Evolutionary conservation across 2,888 invertebrate genomes (phyloP).

Genomic region (Lissonota sp.): DNA sequence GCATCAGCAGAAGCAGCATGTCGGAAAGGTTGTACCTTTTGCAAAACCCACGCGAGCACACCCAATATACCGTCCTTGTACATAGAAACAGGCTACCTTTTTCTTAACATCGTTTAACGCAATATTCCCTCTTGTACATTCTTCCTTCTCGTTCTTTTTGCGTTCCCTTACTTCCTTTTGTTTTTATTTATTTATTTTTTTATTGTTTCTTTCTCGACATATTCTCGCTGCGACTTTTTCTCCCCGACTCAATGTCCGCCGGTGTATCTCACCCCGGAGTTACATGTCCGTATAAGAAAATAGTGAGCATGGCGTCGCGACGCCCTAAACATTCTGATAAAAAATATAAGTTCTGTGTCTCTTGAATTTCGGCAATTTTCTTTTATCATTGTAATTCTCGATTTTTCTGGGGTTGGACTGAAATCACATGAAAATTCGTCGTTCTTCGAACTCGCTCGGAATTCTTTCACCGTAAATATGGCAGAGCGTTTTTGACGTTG

Average conservation of each 20-base stretch:
- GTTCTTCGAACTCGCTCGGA: constrained; percentile 15
- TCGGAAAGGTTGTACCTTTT: constrained; percentile 58
- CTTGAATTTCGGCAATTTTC: neutral
- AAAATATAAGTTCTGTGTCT: no score
- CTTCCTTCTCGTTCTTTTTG: constrained; percentile 17
- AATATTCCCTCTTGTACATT: constrained; percentile 60
- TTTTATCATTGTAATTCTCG: neutral
- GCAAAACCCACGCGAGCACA: constrained; percentile 59
- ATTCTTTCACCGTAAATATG: constrained; percentile 19
- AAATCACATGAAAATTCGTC: neutral
- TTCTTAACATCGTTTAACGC: constrained; percentile 66
- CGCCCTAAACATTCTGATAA: constrained; percentile 33
- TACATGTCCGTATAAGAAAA: constrained; percentile 56
- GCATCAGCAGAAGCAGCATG: constrained; percentile 63
- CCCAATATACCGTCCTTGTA: neutral
- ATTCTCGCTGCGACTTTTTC: constrained; percentile 4
- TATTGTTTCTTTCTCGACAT: constrained; percentile 26
- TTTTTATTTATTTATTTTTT: neutral
- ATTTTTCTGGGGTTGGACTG: neutral
- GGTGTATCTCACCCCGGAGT: constrained; percentile 7
- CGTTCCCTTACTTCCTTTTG: neutral
- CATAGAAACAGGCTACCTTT: constrained; percentile 53
- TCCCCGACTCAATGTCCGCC: neutral
- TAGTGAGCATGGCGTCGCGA: constrained; percentile 49
- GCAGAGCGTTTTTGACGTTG: constrained; percentile 39